Evolutionary conservation across 2,113 vertebrate species (phyloP).

Genomic region (Gasterosteus nipponicus): DNA sequence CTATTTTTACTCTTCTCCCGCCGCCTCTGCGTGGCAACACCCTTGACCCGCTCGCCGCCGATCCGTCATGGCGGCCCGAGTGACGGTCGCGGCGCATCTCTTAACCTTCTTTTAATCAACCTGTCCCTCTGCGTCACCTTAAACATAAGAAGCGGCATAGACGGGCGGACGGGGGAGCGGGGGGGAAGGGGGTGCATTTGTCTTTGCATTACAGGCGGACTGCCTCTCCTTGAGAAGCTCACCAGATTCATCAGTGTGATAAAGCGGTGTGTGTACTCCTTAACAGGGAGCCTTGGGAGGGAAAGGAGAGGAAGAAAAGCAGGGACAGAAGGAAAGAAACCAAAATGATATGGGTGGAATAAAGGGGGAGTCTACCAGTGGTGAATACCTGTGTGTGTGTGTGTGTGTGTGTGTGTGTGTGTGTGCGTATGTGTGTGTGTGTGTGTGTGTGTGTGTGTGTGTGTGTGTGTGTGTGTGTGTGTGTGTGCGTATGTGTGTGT

Average conservation of each 20-base stretch:
- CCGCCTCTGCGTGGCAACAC: slow-evolving; percentile 47
- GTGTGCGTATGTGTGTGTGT: neutral
- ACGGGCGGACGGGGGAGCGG: slow-evolving; percentile 45
- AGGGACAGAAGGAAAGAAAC: slow-evolving; percentile 11
- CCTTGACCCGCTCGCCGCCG: slow-evolving; percentile 74
- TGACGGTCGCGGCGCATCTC: slow-evolving; percentile 72
- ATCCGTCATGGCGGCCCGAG: slow-evolving; percentile 71
- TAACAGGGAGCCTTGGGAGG: slow-evolving; percentile 66
- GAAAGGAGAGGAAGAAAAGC: slow-evolving; percentile 18
- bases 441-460: slow-evolving; percentile 3
- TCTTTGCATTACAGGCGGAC: slow-evolving; percentile 75
- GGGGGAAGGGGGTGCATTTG: slow-evolving; percentile 73
- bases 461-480: slow-evolving; percentile 11
- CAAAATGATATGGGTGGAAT: neutral
- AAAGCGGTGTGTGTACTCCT: slow-evolving; percentile 64
- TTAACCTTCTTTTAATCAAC: slow-evolving; percentile 84
- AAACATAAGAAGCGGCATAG: slow-evolving; percentile 71
- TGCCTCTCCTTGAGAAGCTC: slow-evolving; percentile 79
- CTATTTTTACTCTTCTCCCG: slow-evolving; percentile 32
- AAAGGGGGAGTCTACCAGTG: slow-evolving; percentile 1
- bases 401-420: slow-evolving; percentile 5
- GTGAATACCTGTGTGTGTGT: slow-evolving; percentile 8
- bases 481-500: slow-evolving; percentile 2
- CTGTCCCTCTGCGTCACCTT: slow-evolving; percentile 80
- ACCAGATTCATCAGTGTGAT: slow-evolving; percentile 82